These are phyloP conservation scores for Protonemura montana DNA, from an alignment of 2,888 invertebrate genomes.

Conservation along the genomic window DNA sequence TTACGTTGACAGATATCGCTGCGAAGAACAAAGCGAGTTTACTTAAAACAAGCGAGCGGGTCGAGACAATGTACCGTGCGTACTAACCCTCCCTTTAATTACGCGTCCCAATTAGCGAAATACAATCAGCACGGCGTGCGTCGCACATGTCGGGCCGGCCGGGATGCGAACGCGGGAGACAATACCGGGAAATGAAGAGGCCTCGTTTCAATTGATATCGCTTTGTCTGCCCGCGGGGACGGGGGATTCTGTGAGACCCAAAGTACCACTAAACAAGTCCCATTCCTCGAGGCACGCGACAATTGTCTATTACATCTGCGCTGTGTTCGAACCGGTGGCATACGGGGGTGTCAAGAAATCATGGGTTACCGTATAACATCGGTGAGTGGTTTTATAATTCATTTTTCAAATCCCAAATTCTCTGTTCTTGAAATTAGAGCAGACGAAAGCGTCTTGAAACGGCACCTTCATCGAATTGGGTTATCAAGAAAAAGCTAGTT, in stretches of 20 bases:
- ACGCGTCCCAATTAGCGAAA: conserved; percentile 49
- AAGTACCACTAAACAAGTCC: not conserved
- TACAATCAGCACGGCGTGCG: conserved; percentile 43
- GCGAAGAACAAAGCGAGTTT: conserved; percentile 41
- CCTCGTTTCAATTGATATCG: not conserved
- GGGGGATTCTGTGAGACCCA: not conserved
- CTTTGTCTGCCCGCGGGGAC: not conserved
- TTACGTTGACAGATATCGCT: conserved; percentile 41
- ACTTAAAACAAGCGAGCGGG: not conserved
- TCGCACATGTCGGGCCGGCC: not conserved
- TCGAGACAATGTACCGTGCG: conserved; percentile 35
- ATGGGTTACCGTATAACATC: no score
- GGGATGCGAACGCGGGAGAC: not conserved
- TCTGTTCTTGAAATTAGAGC: no score
- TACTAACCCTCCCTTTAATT: conserved; percentile 43
- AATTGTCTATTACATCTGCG: not conserved
- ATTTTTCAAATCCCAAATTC: no score
- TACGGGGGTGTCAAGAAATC: not conserved
- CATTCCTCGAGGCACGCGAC: not conserved
- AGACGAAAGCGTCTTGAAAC: not conserved
- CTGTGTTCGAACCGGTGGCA: not conserved
- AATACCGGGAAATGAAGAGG: conserved; percentile 9
- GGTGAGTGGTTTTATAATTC: no score
- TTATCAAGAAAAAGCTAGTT: not conserved
- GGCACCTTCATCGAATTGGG: not conserved